These are phyloP conservation scores for Rambutsinella grinnellia DNA, from an alignment of 2,888 invertebrate genomes.

Conservation along the genomic window DNA sequence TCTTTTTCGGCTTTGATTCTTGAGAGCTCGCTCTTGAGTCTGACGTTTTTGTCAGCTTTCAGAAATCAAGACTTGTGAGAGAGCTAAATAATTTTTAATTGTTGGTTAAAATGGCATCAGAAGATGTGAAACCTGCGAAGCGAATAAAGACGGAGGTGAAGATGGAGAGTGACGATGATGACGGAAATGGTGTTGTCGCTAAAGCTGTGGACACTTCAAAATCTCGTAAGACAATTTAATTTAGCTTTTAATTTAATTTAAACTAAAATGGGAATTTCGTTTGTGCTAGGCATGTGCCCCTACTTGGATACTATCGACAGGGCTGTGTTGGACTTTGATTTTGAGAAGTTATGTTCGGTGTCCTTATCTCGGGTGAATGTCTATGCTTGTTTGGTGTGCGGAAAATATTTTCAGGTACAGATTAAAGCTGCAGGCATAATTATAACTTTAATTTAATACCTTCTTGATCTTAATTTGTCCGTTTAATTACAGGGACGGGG, in stretches of 20 bases:
- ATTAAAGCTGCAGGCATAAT: neutral
- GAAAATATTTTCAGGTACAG: slow-evolving; percentile 90
- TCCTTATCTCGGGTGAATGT: slow-evolving; percentile 98
- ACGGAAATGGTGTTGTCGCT: neutral
- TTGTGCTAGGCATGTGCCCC: slow-evolving; percentile 80
- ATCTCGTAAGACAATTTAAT: slow-evolving; percentile 22
- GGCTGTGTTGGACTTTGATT: slow-evolving; percentile 97
- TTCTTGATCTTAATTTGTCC: slow-evolving; percentile 4
- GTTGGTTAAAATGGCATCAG: neutral
- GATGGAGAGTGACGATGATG: neutral
- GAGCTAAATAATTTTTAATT: neutral
- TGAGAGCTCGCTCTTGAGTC: too few relatives aligned
- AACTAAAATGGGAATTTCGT: neutral
- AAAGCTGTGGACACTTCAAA: slow-evolving; percentile 13
- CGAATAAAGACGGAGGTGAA: slow-evolving; percentile 21
- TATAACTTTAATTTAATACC: neutral
- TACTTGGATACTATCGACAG: slow-evolving; percentile 98
- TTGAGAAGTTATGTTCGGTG: slow-evolving; percentile 98
- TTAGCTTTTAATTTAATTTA: neutral
- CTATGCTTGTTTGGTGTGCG: slow-evolving; percentile 98
- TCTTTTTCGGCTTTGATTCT: too few relatives aligned
- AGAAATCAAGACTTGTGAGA: too few relatives aligned
- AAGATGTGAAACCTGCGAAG: slow-evolving; percentile 25
- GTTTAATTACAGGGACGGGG: slow-evolving; percentile 83
- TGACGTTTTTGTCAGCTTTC: too few relatives aligned